phyloP scores from a whole-genome alignment of 2,797 vertebrate genomes.

The Steatocranus sp. region DNA sequence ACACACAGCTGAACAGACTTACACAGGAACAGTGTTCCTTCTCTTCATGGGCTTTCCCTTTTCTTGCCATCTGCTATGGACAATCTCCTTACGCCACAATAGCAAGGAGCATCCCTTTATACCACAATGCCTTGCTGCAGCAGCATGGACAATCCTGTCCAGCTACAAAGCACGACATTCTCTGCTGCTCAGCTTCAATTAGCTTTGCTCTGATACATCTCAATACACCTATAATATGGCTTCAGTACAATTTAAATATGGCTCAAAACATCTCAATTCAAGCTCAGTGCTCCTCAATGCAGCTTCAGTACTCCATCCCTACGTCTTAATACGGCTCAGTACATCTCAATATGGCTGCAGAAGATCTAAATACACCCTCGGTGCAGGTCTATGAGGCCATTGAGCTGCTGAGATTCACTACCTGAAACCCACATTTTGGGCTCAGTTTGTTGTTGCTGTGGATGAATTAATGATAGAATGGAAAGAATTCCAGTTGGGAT shows the following conservation, averaged over 20 bases:
- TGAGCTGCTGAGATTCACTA: conserved; percentile 41
- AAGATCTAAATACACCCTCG: conserved; percentile 51
- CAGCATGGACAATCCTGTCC: conserved; percentile 63
- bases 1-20: conserved; percentile 55
- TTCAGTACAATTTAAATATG: conserved; percentile 65
- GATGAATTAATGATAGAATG: conserved; percentile 57
- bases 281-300: conserved; percentile 64
- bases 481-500: conserved; percentile 49
- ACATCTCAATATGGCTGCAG: conserved; percentile 59
- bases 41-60: conserved; percentile 58
- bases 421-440: conserved; percentile 38
- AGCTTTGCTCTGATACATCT: conserved; percentile 76
- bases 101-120: conserved; percentile 62
- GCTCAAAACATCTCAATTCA: conserved; percentile 76
- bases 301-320: conserved; percentile 42
- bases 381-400: conserved; percentile 30
- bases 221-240: conserved; percentile 58
- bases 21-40: conserved; percentile 64
- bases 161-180: conserved; percentile 67
- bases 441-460: conserved; percentile 35
- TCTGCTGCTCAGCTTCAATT: conserved; percentile 74
- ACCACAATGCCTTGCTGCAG: conserved; percentile 52
- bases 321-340: conserved; percentile 66
- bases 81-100: conserved; percentile 69
- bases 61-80: conserved; percentile 58